These are phyloP conservation scores for Atherix ibis DNA, from an alignment of 2,888 invertebrate genomes.

Conservation along the genomic window DNA sequence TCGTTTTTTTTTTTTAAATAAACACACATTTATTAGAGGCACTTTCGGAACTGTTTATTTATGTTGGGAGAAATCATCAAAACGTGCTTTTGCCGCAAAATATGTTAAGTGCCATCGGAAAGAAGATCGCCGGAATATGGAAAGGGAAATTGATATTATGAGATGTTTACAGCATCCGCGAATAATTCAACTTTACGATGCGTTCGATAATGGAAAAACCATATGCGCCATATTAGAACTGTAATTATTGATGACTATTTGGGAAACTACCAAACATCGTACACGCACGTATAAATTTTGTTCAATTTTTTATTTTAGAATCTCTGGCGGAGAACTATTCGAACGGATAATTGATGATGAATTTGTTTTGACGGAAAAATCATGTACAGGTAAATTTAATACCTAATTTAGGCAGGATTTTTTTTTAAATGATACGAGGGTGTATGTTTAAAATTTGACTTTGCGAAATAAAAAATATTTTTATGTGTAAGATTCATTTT, in stretches of 20 bases:
- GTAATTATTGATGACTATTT: constrained; percentile 37
- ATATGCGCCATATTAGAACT: constrained; percentile 88
- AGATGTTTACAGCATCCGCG: constrained; percentile 73
- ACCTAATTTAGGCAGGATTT: no score
- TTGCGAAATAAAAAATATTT: no score
- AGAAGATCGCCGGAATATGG: constrained; percentile 71
- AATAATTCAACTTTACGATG: constrained; percentile 89
- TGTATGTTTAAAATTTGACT: no score
- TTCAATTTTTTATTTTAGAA: constrained; percentile 43
- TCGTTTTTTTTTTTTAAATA: constrained; percentile 1
- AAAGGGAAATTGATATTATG: constrained; percentile 89
- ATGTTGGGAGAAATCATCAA: constrained; percentile 63
- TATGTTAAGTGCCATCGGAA: constrained; percentile 62
- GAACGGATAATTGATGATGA: constrained; percentile 93
- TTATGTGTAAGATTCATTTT: no score
- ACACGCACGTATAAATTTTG: no score
- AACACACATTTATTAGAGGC: constrained; percentile 57
- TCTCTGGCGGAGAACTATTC: constrained; percentile 88
- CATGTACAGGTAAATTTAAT: no score
- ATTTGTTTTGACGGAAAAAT: constrained; percentile 83
- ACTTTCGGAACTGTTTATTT: constrained; percentile 86
- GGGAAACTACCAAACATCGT: no score
- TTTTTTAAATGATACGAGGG: no score
- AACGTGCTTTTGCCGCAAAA: constrained; percentile 70
- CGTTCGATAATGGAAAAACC: constrained; percentile 72